These are phyloP conservation scores for Tonatia bakeri DNA, from an alignment of 2,113 vertebrate species.

Conservation along the genomic window DNA sequence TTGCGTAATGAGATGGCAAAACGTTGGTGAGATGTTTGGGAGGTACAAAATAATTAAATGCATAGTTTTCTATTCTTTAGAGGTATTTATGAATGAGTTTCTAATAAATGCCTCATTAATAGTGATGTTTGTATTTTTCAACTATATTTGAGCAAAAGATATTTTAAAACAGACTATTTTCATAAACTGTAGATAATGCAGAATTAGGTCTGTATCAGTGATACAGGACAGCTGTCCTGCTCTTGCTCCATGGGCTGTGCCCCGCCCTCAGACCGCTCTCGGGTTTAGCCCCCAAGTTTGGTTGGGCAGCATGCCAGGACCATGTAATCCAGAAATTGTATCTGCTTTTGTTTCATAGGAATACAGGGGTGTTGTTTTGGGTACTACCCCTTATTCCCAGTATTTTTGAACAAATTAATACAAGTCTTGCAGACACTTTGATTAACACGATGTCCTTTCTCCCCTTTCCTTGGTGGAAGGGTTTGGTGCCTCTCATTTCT, in stretches of 20 bases:
- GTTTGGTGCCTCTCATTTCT: neutral
- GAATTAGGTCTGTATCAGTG: neutral
- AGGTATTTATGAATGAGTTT: conserved; percentile 1
- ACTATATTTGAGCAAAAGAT: neutral
- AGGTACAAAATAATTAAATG: neutral
- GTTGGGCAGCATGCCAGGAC: neutral
- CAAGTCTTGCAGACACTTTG: neutral
- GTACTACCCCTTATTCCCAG: neutral
- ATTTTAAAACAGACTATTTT: conserved; percentile 39
- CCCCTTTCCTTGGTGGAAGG: neutral
- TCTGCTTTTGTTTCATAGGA: neutral
- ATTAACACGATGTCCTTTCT: neutral
- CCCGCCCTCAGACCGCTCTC: neutral
- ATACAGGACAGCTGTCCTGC: neutral
- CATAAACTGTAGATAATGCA: neutral
- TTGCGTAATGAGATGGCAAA: neutral
- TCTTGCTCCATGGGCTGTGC: neutral
- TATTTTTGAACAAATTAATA: neutral
- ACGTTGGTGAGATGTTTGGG: neutral
- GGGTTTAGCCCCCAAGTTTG: neutral
- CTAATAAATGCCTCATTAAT: neutral
- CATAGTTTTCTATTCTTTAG: neutral
- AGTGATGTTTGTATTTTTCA: conserved; percentile 29
- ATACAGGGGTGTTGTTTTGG: neutral
- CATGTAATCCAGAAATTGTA: neutral